Percentiles rank a stretch among this genome's conserved stretches.
Conservation (phyloP, 2,113 vertebrate genomes). For the Pycnonotus jocosus region DNA sequence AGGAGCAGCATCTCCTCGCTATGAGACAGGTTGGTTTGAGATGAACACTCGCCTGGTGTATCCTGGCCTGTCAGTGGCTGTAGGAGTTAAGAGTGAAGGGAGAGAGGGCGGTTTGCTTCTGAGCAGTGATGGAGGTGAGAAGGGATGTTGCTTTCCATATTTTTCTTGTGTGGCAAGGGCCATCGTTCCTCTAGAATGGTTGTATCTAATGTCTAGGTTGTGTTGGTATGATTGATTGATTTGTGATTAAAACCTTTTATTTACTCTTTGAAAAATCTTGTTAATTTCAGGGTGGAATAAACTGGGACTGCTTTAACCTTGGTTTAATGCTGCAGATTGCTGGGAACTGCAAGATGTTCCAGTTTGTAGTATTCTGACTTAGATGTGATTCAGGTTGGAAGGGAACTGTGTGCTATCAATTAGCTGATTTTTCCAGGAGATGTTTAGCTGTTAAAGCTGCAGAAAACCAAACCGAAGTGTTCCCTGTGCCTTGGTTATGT, state of each 20-base stretch:
- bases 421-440: neutral
- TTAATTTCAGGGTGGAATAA: neutral
- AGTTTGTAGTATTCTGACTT: neutral
- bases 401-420: neutral
- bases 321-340: neutral
- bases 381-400: too few relatives aligned
- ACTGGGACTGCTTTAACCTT: neutral
- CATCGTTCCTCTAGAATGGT: fast-evolving
- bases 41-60: fast-evolving
- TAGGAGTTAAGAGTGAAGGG: neutral
- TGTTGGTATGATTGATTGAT: too few relatives aligned
- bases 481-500: neutral
- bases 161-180: neutral
- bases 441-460: neutral
- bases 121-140: fast-evolving
- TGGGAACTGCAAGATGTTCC: neutral
- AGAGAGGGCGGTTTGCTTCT: neutral
- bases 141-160: neutral
- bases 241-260: neutral
- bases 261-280: neutral
- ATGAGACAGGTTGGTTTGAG: conserved; percentile 84
- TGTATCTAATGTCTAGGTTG: too few relatives aligned
- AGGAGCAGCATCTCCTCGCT: conserved; percentile 93
- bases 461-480: neutral
- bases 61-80: too few relatives aligned